A percentile compares a stretch with the other conserved stretches of the same genome.
Conservation (phyloP, 1,140 invertebrate species). For the Meteorus sp. region DNA sequence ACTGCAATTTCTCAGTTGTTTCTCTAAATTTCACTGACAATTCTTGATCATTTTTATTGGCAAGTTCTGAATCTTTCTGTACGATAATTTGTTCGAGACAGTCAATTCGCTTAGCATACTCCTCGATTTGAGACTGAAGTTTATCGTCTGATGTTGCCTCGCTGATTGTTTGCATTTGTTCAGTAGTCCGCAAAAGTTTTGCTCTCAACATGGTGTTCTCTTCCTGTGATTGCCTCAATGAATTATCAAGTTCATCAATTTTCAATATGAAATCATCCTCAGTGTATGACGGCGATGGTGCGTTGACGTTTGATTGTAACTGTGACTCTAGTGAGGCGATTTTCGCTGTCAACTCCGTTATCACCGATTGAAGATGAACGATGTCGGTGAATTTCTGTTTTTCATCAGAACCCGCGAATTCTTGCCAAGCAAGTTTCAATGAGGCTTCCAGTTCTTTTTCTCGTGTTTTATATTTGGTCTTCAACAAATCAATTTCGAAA, state of each 20-base stretch:
- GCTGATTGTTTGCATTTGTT: background rate
- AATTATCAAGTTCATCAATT: conserved; percentile 14
- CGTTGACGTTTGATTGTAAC: background rate
- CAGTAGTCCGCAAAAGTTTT: conserved; percentile 3
- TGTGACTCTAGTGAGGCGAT: background rate
- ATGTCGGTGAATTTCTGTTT: conserved; percentile 5
- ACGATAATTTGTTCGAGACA: conserved; percentile 6
- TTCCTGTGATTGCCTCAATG: conserved; percentile 11
- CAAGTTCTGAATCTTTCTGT: background rate
- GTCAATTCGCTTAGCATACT: conserved; percentile 17
- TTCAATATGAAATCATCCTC: conserved; percentile 22
- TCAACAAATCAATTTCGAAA: conserved; percentile 24
- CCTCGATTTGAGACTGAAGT: background rate
- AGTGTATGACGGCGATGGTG: conserved; percentile 14
- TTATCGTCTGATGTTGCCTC: background rate
- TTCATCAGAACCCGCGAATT: background rate
- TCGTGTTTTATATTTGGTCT: conserved; percentile 24
- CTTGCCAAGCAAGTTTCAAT: conserved; percentile 22
- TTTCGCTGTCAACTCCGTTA: conserved; percentile 9
- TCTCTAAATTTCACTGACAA: background rate
- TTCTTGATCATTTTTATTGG: conserved; percentile 15
- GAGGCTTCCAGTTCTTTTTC: conserved; percentile 29
- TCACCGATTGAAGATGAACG: conserved; percentile 13
- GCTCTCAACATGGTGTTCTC: background rate
- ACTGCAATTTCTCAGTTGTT: conserved; percentile 2